Evolutionary conservation across 2,888 invertebrate genomes (phyloP).

Genomic region (Dicyrtoma fusca): DNA sequence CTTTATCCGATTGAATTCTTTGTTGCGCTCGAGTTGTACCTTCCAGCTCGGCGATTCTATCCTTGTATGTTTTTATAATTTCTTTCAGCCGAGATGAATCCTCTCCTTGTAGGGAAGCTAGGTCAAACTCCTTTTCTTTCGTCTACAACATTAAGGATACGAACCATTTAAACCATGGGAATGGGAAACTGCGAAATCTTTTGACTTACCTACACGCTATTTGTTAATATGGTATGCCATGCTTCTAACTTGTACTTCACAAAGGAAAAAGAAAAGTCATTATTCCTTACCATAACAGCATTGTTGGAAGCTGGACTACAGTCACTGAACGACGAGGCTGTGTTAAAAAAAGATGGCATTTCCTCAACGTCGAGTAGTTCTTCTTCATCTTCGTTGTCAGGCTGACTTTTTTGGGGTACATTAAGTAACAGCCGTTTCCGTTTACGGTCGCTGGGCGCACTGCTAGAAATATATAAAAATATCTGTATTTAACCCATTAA

Average conservation of each 20-base stretch:
- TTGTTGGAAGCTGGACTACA: too few relatives aligned
- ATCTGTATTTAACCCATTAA: not conserved
- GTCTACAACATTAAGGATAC: too few relatives aligned
- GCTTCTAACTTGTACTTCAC: too few relatives aligned
- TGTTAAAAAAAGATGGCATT: not conserved
- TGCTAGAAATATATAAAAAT: not conserved
- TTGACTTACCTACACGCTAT: too few relatives aligned
- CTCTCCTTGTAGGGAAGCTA: not conserved
- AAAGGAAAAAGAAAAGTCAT: too few relatives aligned
- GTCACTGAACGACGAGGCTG: not conserved
- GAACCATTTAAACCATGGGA: too few relatives aligned
- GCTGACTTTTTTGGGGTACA: not conserved
- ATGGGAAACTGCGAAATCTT: too few relatives aligned
- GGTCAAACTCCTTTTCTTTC: conserved; percentile 1
- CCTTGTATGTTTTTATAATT: conserved; percentile 44
- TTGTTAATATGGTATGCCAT: too few relatives aligned
- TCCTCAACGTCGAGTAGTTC: conserved; percentile 34
- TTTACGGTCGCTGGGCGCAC: conserved; percentile 13
- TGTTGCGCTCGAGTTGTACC: conserved; percentile 21
- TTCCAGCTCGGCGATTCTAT: conserved; percentile 35
- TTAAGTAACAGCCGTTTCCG: not conserved
- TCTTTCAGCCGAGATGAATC: not conserved
- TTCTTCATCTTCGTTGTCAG: conserved; percentile 10
- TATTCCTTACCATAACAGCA: too few relatives aligned
- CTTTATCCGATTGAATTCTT: conserved; percentile 42